phyloP scores from a whole-genome alignment of 2,797 vertebrate species.

The Halcyon chelicuti region DNA sequence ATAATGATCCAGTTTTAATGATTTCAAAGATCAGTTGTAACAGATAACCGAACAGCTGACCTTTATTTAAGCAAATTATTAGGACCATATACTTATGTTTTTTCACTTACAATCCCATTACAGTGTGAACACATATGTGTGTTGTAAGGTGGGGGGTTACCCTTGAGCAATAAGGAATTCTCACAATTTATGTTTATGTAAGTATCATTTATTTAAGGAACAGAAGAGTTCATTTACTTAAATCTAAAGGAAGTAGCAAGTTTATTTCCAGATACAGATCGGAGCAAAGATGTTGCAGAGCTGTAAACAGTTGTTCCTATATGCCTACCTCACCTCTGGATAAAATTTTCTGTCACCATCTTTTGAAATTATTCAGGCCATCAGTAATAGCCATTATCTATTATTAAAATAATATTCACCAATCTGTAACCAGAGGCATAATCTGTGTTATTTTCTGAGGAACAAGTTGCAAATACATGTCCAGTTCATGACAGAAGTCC shows the following conservation, averaged over 20 bases:
- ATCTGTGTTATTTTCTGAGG: constrained; percentile 26
- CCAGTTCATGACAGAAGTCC: constrained; percentile 50
- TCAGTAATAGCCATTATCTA: constrained; percentile 65
- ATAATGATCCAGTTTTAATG: not conserved
- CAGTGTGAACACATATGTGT: accelerated
- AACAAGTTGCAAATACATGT: constrained; percentile 64
- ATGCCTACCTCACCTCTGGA: not conserved
- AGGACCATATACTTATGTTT: not conserved
- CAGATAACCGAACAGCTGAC: not conserved
- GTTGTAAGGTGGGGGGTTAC: not conserved
- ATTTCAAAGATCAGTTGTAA: not conserved
- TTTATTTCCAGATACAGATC: not conserved
- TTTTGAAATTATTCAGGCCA: constrained; percentile 55
- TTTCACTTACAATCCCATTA: not conserved
- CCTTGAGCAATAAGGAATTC: not conserved
- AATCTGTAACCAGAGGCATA: constrained; percentile 9
- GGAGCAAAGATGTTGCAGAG: constrained; percentile 49
- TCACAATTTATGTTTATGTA: not conserved
- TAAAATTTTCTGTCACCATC: constrained; percentile 6
- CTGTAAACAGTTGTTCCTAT: not conserved
- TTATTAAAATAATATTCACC: constrained; percentile 65
- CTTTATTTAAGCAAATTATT: not conserved
- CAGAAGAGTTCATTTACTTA: not conserved
- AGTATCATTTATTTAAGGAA: not conserved
- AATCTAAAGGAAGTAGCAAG: not conserved